Percentiles rank a stretch among this genome's conserved stretches.
phyloP scores from a whole-genome alignment of 2,113 vertebrate species.

The Pycnonotus jocosus region DNA sequence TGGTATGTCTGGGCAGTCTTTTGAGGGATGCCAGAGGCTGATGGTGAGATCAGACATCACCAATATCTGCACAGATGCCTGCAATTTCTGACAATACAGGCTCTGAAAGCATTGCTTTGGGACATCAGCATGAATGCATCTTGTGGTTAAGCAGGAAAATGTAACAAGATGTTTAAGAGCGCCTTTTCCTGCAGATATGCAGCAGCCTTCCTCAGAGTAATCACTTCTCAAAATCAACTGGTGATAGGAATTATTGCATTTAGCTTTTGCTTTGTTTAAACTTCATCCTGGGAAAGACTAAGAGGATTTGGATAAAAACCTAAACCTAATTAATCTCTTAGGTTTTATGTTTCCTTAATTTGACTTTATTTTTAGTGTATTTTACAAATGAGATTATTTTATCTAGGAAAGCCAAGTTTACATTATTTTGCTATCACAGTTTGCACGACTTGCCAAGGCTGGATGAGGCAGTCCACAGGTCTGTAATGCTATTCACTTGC shows the following conservation, averaged over 20 bases:
- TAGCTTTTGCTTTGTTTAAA: neutral
- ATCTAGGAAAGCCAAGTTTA: neutral
- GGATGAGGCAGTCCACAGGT: neutral
- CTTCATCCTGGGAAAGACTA: neutral
- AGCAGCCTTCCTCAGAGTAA: neutral
- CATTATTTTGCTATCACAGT: neutral
- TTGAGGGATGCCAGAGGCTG: neutral
- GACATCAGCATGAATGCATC: neutral
- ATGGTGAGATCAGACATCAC: neutral
- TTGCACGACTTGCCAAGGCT: neutral
- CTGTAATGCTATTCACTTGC: neutral
- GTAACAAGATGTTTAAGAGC: neutral
- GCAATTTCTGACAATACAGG: neutral
- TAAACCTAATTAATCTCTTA: neutral
- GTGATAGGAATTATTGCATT: neutral
- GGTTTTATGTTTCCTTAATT: neutral
- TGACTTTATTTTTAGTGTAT: neutral
- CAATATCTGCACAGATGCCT: neutral
- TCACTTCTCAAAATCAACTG: neutral
- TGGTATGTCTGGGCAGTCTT: neutral
- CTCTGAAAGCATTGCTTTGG: neutral
- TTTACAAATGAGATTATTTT: neutral
- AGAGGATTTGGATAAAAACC: neutral
- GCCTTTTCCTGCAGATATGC: neutral
- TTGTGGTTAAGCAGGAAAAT: neutral